Evolutionary conservation across 2,888 invertebrate species (phyloP), one percentile per base, ranked within the genome.

Genomic region (Mimas tiliae): DNA sequence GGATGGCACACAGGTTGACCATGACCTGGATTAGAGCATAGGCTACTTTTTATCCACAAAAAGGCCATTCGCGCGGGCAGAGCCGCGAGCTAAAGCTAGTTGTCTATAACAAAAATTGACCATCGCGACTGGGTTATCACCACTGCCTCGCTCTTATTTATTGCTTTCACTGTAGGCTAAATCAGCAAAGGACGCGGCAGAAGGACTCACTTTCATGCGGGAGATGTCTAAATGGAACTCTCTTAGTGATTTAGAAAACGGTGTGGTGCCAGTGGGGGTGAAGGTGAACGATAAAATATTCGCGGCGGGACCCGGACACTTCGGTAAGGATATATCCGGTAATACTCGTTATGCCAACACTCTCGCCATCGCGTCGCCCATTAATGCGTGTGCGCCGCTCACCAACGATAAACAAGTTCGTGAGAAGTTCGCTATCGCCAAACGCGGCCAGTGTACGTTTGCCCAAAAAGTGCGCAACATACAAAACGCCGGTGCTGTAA

Each of bases 141-240:
- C 27, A 27, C 27, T 21, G 8, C 21, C 16, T 12, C 1, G 19
- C 19, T 51, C 6, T 51, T 11, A 21, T 53, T 33, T 19, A 42
- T 19, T 11, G 9, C 9, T 55, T 9, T 27, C 2, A 14, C 75
- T 86, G 14, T 77, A 98, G 98, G 99, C 99, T 3, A 96, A 96
- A 81, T 96, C 97, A 11, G 93, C 96, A 0, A 96, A 96, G 75
- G 97, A 98, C 83, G 99, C 98, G 0, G 97, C 98, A 77, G 97
- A 98, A 90, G 99, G 99, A 0, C 92, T 98, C 47, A 94, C 97
- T 14, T 99, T 99, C 85, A 99, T 99, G 98, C 97, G 98, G 81
- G 99, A 99, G 91, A 98, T 99, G 98, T 95, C 98, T 0, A 97
- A 98, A 82, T 93, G 98, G 73, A 97, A 98, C 64, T 97, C 97